phyloP scores from a whole-genome alignment of 2,888 invertebrate species.

The Perizoma flavofasciatum region DNA sequence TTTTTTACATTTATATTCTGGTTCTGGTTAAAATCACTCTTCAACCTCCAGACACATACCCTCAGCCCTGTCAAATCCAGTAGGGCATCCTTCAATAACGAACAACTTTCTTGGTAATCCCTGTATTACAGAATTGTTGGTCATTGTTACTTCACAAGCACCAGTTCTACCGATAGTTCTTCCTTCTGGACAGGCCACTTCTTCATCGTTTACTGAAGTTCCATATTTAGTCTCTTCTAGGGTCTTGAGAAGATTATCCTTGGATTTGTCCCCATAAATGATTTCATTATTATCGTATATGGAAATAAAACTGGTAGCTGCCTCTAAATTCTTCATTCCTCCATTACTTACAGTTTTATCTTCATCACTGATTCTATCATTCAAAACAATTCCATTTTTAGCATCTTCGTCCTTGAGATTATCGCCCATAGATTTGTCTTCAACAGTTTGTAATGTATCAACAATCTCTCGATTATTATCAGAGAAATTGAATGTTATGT shows the following conservation, averaged over 20 bases:
- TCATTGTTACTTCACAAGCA: neutral
- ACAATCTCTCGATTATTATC: neutral
- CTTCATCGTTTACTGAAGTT: slow-evolving; percentile 3
- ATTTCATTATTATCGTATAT: neutral
- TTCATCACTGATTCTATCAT: too few species aligned
- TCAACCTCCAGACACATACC: slow-evolving; percentile 27
- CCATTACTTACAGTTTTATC: too few species aligned
- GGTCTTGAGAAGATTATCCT: slow-evolving; percentile 4
- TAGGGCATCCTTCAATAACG: slow-evolving; percentile 25
- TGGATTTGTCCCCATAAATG: neutral
- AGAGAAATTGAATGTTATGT: neutral
- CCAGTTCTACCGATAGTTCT: slow-evolving; percentile 3
- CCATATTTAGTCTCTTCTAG: slow-evolving; percentile 7
- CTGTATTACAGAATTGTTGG: neutral
- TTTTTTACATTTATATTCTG: too few species aligned
- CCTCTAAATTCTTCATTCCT: too few species aligned
- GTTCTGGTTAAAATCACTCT: slow-evolving; percentile 2
- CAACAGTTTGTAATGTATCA: neutral
- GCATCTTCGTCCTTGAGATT: too few species aligned
- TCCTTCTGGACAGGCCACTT: slow-evolving; percentile 4
- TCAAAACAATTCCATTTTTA: too few species aligned
- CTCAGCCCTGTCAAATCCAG: slow-evolving; percentile 26
- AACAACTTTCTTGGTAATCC: slow-evolving; percentile 18
- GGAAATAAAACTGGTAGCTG: too few species aligned
- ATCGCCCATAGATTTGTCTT: too few species aligned